A percentile compares a stretch with the other conserved stretches of the same genome.
Conservation (phyloP, 2,888 invertebrate genomes). For the Scaptomyza flava region DNA sequence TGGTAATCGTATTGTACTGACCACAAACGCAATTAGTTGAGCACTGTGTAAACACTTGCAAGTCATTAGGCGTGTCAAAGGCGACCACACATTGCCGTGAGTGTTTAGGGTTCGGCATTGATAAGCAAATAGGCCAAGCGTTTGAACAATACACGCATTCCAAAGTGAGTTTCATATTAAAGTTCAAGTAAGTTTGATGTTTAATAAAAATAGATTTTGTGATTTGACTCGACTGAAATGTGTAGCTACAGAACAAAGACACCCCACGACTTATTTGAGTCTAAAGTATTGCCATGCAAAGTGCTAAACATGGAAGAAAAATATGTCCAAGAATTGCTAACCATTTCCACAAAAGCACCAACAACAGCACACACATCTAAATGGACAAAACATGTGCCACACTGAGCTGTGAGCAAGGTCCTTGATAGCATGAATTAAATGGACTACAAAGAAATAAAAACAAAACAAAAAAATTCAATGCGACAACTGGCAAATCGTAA, state of each 20-base stretch:
- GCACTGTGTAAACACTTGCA: conserved; percentile 69
- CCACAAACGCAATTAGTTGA: conserved; percentile 68
- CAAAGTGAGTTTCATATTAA: background rate
- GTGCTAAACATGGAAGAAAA: conserved; percentile 45
- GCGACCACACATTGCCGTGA: conserved; percentile 65
- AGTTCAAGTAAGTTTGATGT: background rate
- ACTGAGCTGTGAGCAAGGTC: conserved; percentile 51
- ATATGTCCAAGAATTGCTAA: conserved; percentile 74
- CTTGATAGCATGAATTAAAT: conserved; percentile 71
- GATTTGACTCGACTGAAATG: background rate
- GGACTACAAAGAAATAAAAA: conserved; percentile 72
- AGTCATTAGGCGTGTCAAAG: conserved; percentile 77
- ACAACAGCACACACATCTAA: conserved; percentile 39
- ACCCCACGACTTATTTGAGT: background rate
- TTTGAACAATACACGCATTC: conserved; percentile 1
- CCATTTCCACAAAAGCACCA: conserved; percentile 46
- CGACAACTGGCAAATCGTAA: conserved; percentile 59
- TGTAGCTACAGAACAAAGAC: conserved; percentile 12
- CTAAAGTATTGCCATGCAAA: conserved; percentile 21
- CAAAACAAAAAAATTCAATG: conserved; percentile 46
- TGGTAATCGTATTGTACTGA: conserved; percentile 36
- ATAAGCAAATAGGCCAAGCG: conserved; percentile 13
- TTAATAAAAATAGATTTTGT: background rate
- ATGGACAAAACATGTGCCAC: conserved; percentile 73
- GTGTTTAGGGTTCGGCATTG: conserved; percentile 9